Evolutionary conservation across 2,888 invertebrate genomes (phyloP).

Genomic region (Tetheella fluctuosa): DNA sequence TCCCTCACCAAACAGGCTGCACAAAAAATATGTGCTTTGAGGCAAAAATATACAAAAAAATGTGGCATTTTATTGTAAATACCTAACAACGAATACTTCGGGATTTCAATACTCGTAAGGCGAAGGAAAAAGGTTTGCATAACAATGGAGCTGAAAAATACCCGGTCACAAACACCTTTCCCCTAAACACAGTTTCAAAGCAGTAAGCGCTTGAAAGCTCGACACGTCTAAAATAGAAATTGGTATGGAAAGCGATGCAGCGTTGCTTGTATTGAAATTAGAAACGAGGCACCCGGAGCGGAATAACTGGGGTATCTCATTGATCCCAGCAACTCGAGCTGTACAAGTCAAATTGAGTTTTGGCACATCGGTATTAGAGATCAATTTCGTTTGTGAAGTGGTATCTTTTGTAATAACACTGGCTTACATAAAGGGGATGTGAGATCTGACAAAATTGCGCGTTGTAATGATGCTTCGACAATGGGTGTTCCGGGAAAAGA

Average conservation of each 20-base stretch:
- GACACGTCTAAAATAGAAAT: slow-evolving; percentile 27
- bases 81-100: slow-evolving; percentile 48
- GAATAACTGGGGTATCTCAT: slow-evolving; percentile 74
- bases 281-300: slow-evolving; percentile 65
- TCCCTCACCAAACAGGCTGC: slow-evolving; percentile 44
- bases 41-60: slow-evolving; percentile 46
- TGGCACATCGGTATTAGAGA: slow-evolving; percentile 15
- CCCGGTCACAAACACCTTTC: slow-evolving; percentile 63
- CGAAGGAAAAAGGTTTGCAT: slow-evolving; percentile 52
- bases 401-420: slow-evolving; percentile 61
- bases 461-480: slow-evolving; percentile 72
- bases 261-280: slow-evolving; percentile 53
- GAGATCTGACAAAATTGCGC: slow-evolving; percentile 76
- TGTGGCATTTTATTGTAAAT: slow-evolving; percentile 63
- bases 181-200: slow-evolving; percentile 32
- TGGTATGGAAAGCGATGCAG: slow-evolving; percentile 43
- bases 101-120: slow-evolving; percentile 50
- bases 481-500: slow-evolving; percentile 76
- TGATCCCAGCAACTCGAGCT: slow-evolving; percentile 54
- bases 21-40: slow-evolving; percentile 61
- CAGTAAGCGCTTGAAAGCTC: slow-evolving; percentile 53
- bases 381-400: slow-evolving; percentile 25
- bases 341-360: slow-evolving; percentile 33
- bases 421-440: slow-evolving; percentile 80
- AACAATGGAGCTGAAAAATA: slow-evolving; percentile 74